Percentiles rank a stretch among this genome's conserved stretches.
These are phyloP conservation scores for Umimayanthus chanpuru DNA, from an alignment of 92 coral and sea anemone species.

Conservation along the genomic window DNA sequence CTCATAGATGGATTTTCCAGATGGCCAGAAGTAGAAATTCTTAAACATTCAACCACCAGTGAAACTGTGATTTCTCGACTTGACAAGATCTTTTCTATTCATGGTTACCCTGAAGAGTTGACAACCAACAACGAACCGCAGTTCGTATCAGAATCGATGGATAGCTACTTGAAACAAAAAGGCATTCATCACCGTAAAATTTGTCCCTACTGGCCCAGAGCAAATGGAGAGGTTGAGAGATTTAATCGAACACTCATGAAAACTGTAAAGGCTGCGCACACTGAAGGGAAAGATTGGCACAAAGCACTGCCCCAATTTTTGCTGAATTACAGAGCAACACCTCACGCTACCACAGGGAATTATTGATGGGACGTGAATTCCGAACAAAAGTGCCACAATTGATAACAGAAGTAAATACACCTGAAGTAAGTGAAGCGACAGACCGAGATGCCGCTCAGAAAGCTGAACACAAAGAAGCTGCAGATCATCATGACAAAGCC, in stretches of 20 bases:
- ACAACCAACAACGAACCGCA: neutral
- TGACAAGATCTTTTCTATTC: neutral
- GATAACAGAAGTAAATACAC: no score
- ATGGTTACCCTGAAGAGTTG: neutral
- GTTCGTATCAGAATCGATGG: neutral
- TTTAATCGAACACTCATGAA: neutral
- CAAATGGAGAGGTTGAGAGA: neutral
- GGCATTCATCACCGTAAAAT: neutral
- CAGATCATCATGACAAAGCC: neutral
- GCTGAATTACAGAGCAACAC: neutral
- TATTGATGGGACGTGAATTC: no score
- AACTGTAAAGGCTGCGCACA: neutral
- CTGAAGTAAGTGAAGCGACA: no score
- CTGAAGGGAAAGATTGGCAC: conserved; percentile 1
- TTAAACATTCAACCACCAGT: neutral
- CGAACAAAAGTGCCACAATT: no score
- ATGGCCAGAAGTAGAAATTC: neutral
- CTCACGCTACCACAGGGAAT: neutral
- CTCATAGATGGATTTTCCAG: neutral
- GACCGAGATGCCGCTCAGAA: no score
- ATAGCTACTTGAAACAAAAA: neutral
- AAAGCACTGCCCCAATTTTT: neutral
- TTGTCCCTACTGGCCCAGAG: neutral
- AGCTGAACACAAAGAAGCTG: no score
- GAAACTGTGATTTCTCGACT: neutral